These are phyloP conservation scores for Parasteatoda tepidariorum DNA, from an alignment of 1,140 invertebrate species.

Conservation along the genomic window DNA sequence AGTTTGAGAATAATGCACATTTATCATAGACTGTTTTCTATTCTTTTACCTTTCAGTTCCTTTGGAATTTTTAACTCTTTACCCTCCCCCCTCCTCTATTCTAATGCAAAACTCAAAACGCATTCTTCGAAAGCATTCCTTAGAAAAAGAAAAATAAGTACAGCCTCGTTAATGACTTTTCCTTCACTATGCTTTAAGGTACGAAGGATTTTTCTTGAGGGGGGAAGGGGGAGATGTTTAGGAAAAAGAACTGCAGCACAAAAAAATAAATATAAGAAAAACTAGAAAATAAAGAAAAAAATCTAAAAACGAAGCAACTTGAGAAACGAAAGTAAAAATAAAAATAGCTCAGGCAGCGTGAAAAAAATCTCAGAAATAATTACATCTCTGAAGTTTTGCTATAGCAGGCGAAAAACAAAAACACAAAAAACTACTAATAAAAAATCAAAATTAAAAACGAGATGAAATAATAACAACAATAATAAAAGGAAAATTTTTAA, in stretches of 20 bases:
- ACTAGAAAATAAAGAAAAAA: neutral
- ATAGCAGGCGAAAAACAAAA: neutral
- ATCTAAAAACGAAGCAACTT: conserved; percentile 43
- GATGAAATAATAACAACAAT: conserved; percentile 33
- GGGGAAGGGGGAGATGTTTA: neutral
- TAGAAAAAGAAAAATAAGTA: conserved; percentile 42
- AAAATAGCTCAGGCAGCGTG: too few relatives aligned
- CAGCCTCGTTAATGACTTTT: conserved; percentile 55
- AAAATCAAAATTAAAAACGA: conserved; percentile 53
- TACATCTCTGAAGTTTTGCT: conserved; percentile 46
- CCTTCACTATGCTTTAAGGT: conserved; percentile 25
- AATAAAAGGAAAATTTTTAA: conserved; percentile 42
- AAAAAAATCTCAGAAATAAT: conserved; percentile 52
- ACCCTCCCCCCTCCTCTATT: too few relatives aligned
- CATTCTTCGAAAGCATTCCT: conserved; percentile 51
- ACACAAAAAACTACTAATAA: conserved; percentile 26
- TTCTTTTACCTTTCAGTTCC: too few relatives aligned
- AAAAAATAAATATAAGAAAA: neutral
- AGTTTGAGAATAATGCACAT: too few relatives aligned
- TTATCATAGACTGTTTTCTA: too few relatives aligned
- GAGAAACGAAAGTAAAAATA: conserved; percentile 23
- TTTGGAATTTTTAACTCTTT: too few relatives aligned
- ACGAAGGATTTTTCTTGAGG: conserved; percentile 51
- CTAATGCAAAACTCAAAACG: conserved; percentile 43
- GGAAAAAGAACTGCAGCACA: neutral